phyloP scores from a whole-genome alignment of 2,888 invertebrate species.

The Tetranychus piercei region DNA sequence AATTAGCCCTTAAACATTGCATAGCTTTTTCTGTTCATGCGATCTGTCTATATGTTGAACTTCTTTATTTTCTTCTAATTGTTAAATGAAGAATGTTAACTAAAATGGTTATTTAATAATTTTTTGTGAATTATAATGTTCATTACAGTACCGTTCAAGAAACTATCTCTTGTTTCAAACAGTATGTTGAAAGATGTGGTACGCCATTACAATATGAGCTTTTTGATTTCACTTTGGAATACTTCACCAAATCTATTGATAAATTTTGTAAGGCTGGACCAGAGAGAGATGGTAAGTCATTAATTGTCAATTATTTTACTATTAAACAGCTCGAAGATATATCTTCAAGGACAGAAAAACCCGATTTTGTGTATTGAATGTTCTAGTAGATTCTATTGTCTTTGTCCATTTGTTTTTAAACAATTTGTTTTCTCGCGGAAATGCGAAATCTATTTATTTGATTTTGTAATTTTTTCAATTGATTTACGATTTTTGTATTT shows the following conservation, averaged over 20 bases:
- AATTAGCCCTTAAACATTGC: too few relatives aligned
- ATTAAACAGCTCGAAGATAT: not conserved
- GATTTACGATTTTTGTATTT: not conserved
- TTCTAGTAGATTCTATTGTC: too few relatives aligned
- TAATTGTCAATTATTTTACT: not conserved
- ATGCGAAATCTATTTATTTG: not conserved
- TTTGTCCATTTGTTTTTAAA: too few relatives aligned
- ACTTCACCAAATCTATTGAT: slow-evolving; percentile 18
- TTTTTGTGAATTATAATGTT: not conserved
- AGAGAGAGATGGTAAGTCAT: not conserved
- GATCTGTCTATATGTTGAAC: too few relatives aligned
- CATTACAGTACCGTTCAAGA: not conserved
- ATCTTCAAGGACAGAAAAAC: too few relatives aligned
- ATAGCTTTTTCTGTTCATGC: too few relatives aligned
- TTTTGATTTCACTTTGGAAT: slow-evolving; percentile 20
- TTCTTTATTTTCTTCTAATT: too few relatives aligned
- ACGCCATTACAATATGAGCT: slow-evolving; percentile 22
- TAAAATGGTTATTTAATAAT: too few relatives aligned
- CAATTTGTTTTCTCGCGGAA: not conserved
- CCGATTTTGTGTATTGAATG: too few relatives aligned
- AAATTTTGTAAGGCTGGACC: slow-evolving; percentile 18
- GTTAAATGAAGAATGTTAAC: too few relatives aligned
- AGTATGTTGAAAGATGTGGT: slow-evolving; percentile 18
- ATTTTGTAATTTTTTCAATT: not conserved
- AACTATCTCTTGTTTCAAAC: not conserved